Conservation (phyloP, 2,888 invertebrate species). For the Ochlodes sylvanus region DNA sequence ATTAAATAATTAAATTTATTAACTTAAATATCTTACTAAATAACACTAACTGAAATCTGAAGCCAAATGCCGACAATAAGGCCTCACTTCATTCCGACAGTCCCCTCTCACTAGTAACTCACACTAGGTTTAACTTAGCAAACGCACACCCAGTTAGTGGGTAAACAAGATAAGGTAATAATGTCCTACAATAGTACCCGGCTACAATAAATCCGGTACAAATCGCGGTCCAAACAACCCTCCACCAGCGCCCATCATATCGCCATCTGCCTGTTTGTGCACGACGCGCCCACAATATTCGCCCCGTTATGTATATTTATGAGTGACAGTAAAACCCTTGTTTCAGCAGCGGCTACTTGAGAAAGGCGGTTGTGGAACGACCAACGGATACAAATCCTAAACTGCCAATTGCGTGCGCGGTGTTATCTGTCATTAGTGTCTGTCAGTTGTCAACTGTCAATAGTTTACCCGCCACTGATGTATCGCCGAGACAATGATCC, state of each 20-base stretch:
- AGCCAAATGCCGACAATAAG: not conserved
- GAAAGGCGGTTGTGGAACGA: too few relatives aligned
- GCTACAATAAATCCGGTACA: slow-evolving; percentile 22
- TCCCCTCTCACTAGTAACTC: too few relatives aligned
- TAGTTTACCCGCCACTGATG: too few relatives aligned
- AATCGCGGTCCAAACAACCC: slow-evolving; percentile 25
- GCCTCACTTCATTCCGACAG: not conserved
- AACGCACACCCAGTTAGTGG: not conserved
- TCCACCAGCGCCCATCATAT: slow-evolving; percentile 18
- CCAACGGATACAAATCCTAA: too few relatives aligned
- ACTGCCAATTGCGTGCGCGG: too few relatives aligned
- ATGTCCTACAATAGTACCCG: not conserved
- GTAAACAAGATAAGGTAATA: slow-evolving; percentile 18
- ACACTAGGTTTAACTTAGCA: not conserved
- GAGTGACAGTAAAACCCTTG: not conserved
- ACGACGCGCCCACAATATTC: slow-evolving; percentile 12
- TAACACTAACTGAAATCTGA: too few relatives aligned
- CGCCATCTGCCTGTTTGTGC: slow-evolving; percentile 28
- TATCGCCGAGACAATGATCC: too few relatives aligned
- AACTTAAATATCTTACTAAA: too few relatives aligned
- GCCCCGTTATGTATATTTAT: slow-evolving; percentile 30
- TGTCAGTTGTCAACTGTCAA: too few relatives aligned
- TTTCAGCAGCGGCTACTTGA: not conserved
- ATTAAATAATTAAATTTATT: too few relatives aligned
- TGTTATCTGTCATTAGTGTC: too few relatives aligned